Base-by-base conservation (phyloP, 1,140 invertebrate genomes). In the Telenomus remus region DNA sequence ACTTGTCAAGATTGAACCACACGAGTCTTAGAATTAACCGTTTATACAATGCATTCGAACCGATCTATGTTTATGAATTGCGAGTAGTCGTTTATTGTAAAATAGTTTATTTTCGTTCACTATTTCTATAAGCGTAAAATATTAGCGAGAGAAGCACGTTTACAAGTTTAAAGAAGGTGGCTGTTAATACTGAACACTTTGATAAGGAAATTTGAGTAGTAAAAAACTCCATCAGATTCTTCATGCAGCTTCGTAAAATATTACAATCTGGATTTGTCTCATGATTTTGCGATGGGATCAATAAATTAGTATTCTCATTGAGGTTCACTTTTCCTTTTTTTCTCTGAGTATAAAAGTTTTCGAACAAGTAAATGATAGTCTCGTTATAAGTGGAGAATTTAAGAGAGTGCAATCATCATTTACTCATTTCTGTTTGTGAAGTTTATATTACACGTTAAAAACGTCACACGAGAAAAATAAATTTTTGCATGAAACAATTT, bases 41-140 rank as follows among this genome's bases (percentile, higher is more conserved):
- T 44, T 4, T 44, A 44, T 8, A 13, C 2, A 27, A 27, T 27
- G 1, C 19, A 27, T 27, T 27, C 6, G 6, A 27, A 27, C 19
- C 6, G 19, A 27, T 27, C 19, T 27, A 27, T 27, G 19, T 27
- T 6, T 27, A 27, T 27, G 19, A 27, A 27, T 27, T 27, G 19
- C 19, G 19, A 27, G 19, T 27, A 27, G 6, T 27, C 19, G 19
- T 27, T 27, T 27, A 27, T 27, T 27, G 19, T 27, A 27, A 27
- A 39, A 39, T 39, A 39, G 37, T n/a, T 39, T 39, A 9, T 27
- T 27, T 6, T 27, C 6, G 19, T 27, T 11, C 3, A 39, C 37
- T 39, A 39, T 39, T 3, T 49, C 35, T 66, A 50, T 56, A 66
- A 56, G 53, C 63, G 46, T 66, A 50, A 56, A 64, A 35, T 53